These are phyloP conservation scores for Gavia stellata DNA, from an alignment of 2,113 vertebrate genomes.

Conservation along the genomic window DNA sequence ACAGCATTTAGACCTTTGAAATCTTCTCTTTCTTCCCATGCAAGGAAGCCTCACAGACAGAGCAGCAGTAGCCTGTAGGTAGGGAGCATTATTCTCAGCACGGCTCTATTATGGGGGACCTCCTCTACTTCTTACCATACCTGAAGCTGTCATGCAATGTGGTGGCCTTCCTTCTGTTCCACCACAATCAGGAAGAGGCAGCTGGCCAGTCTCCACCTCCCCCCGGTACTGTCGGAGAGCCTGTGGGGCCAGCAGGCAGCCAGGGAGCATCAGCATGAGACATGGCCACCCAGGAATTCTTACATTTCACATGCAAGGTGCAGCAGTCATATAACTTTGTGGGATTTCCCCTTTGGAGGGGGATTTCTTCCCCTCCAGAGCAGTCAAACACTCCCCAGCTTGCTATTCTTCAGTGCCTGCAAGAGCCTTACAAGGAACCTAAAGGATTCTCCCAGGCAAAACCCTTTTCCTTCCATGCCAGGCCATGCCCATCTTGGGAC, in stretches of 20 bases:
- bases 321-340: not conserved
- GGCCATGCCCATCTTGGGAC: not conserved
- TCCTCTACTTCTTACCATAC: not conserved
- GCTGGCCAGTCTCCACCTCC: not conserved
- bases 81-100: not conserved
- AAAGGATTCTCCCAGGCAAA: not conserved
- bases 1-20: not conserved
- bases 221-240: not conserved
- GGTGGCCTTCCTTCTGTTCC: not conserved
- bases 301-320: fast-evolving
- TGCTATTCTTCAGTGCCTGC: not conserved
- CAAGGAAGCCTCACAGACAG: not conserved
- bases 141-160: not conserved
- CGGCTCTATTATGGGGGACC: not conserved
- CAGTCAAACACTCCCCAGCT: not conserved
- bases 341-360: not conserved
- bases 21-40: not conserved
- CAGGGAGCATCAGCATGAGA: not conserved
- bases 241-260: not conserved
- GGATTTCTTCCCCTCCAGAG: not conserved
- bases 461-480: not conserved
- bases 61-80: not conserved
- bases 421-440: not conserved
- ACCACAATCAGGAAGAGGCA: not conserved
- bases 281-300: fast-evolving